Conservation (phyloP, 2,113 vertebrate species). For the Sturnira hondurensis region DNA sequence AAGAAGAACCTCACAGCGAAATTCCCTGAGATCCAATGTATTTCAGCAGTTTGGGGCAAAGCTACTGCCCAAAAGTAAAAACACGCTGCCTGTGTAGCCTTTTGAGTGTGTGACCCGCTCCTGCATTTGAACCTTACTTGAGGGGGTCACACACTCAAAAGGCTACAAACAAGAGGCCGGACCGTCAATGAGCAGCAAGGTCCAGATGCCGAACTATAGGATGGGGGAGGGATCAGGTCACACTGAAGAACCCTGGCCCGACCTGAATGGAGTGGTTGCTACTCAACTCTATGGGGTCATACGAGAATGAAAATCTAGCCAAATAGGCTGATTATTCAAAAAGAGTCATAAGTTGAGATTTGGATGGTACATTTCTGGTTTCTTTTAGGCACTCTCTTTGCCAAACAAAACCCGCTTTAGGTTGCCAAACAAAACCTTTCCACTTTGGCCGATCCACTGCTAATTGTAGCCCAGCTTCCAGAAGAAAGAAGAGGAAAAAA, state of each 20-base stretch:
- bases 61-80: background rate
- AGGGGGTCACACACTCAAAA: background rate
- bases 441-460: background rate
- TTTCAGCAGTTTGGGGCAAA: background rate
- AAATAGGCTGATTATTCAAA: background rate
- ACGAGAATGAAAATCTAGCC: background rate
- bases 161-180: background rate
- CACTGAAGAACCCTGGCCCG: background rate
- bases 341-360: background rate
- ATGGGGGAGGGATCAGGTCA: fast-evolving
- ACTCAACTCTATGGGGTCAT: background rate
- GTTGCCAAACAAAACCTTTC: background rate
- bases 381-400: background rate
- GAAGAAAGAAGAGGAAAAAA: background rate
- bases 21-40: background rate
- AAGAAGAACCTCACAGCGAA: background rate
- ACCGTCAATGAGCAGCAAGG: background rate
- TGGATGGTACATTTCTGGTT: background rate
- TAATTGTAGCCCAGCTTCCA: background rate
- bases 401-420: background rate
- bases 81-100: background rate
- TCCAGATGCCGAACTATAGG: background rate
- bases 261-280: background rate
- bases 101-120: background rate
- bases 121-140: background rate